Percentiles rank a stretch among this genome's conserved stretches.
phyloP scores from a whole-genome alignment of 2,888 invertebrate species.

The Acanthosepion esculentum region DNA sequence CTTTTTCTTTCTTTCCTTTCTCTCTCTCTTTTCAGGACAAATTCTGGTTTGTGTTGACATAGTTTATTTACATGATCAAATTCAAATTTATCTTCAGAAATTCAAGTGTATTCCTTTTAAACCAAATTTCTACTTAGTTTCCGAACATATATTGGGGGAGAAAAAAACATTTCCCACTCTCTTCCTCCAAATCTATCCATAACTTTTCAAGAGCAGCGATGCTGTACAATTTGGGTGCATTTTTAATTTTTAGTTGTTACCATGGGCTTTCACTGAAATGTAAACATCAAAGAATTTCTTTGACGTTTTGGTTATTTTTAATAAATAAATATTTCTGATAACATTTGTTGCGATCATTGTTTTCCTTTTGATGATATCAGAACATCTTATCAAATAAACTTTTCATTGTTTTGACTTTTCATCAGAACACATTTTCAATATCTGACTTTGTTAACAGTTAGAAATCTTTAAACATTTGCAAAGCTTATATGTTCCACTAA shows the following conservation, averaged over 20 bases:
- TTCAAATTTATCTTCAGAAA: too few relatives aligned
- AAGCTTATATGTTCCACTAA: too few relatives aligned
- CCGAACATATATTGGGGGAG: neutral
- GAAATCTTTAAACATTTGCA: too few relatives aligned
- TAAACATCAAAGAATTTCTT: neutral
- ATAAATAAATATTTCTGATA: neutral
- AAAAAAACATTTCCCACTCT: neutral
- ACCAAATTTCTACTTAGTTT: neutral
- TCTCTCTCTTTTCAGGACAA: too few relatives aligned
- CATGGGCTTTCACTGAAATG: constrained; percentile 36
- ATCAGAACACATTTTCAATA: too few relatives aligned
- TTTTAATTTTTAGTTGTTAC: neutral
- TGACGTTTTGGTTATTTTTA: neutral
- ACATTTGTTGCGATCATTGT: neutral
- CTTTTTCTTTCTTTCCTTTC: too few relatives aligned
- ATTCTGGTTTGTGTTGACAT: too few relatives aligned
- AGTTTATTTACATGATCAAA: too few relatives aligned
- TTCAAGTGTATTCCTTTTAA: too few relatives aligned
- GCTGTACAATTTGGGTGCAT: neutral
- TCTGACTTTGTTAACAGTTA: too few relatives aligned
- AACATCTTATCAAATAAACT: too few relatives aligned
- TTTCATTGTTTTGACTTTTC: too few relatives aligned
- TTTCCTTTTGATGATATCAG: neutral
- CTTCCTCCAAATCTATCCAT: neutral
- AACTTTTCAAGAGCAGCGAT: neutral